These are phyloP conservation scores for Anoplophora glabripennis DNA, from an alignment of 1,140 invertebrate genomes.

Conservation along the genomic window DNA sequence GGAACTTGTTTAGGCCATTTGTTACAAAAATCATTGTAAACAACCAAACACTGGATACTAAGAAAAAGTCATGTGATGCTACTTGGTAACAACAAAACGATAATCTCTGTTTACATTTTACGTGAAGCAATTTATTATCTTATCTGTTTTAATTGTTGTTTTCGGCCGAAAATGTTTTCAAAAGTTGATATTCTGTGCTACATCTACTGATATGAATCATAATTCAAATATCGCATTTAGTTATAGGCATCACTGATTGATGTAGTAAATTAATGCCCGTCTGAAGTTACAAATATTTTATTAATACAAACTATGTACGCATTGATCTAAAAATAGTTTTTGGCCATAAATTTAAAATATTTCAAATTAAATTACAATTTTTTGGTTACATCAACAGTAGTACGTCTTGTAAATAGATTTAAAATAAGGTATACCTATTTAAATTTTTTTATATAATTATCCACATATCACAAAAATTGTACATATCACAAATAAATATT, in stretches of 20 bases:
- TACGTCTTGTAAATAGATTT: neutral
- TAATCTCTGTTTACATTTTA: conserved; percentile 25
- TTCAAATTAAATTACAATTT: no score
- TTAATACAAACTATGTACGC: no score
- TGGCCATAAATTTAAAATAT: no score
- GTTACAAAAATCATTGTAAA: conserved; percentile 30
- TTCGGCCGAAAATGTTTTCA: no score
- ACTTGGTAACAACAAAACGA: conserved; percentile 1
- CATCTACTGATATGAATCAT: no score
- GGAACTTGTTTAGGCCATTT: conserved; percentile 46
- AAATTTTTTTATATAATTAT: conserved; percentile 17
- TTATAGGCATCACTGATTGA: no score
- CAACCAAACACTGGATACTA: conserved; percentile 17
- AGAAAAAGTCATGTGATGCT: conserved; percentile 33
- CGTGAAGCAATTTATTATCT: neutral
- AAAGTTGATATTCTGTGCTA: no score
- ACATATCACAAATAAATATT: conserved; percentile 26
- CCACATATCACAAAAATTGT: conserved; percentile 30
- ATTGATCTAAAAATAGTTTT: no score
- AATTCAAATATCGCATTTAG: no score
- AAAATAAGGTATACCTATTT: neutral
- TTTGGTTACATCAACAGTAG: neutral
- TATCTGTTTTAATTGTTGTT: no score
- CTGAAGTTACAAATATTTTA: no score
- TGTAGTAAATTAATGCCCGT: no score